Evolutionary conservation across 1,140 invertebrate species (phyloP).

Genomic region (Bombus superbus): DNA sequence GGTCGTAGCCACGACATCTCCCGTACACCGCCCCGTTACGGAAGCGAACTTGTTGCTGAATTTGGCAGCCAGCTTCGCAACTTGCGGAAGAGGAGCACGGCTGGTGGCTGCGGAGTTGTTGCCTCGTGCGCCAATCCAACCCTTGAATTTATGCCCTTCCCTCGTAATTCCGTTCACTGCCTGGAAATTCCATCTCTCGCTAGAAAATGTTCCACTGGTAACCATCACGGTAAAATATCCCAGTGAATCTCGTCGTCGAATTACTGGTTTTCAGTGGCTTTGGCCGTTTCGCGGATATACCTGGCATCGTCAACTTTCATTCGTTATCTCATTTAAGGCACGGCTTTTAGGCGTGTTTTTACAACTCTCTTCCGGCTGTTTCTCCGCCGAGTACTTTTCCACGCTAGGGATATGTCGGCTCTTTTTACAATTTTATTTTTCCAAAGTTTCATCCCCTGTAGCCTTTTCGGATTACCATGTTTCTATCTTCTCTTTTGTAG

Average conservation of each 20-base stretch:
- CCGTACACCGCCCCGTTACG: not conserved
- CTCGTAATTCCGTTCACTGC: not conserved
- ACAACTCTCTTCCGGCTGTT: not conserved
- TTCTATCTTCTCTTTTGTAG: not conserved
- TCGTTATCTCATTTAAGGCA: not conserved
- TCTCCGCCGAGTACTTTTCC: not conserved
- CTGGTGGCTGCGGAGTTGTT: not conserved
- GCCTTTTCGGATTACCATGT: too few species aligned
- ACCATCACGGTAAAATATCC: not conserved
- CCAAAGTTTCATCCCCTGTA: not conserved
- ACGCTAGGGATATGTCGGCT: not conserved
- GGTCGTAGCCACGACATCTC: slow-evolving; percentile 1
- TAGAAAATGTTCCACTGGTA: not conserved
- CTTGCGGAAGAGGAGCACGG: not conserved
- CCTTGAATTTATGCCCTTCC: slow-evolving; percentile 11
- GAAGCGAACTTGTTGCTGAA: slow-evolving; percentile 55
- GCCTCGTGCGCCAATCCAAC: not conserved
- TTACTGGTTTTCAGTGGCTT: not conserved
- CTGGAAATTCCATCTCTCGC: not conserved
- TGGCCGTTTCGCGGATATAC: not conserved
- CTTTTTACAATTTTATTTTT: too few species aligned
- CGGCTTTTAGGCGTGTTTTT: not conserved
- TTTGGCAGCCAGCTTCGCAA: slow-evolving; percentile 36
- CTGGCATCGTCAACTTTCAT: not conserved
- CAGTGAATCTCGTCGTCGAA: not conserved